A percentile compares a stretch with the other conserved stretches of the same genome.
These are phyloP conservation scores for Lepidocyrtoides sp. DNA, from an alignment of 2,888 invertebrate species.

Conservation along the genomic window DNA sequence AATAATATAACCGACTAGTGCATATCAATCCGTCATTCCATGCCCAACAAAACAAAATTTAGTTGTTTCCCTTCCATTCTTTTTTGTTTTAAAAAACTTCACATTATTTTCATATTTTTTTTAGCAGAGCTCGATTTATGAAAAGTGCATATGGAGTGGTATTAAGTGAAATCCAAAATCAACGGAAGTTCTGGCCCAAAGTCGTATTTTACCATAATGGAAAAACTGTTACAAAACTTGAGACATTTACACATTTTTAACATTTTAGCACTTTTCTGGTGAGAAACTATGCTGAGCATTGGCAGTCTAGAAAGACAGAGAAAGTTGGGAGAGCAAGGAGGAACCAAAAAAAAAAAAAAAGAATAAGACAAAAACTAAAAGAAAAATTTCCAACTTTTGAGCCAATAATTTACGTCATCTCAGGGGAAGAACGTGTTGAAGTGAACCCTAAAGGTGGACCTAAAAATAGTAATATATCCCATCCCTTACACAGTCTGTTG, in stretches of 20 bases:
- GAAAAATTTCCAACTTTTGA: constrained; percentile 49
- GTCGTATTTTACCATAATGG: constrained; percentile 7
- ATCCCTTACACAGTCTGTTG: too few relatives aligned
- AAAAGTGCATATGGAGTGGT: not conserved
- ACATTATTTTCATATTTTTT: not conserved
- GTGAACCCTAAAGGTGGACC: not conserved
- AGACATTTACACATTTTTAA: not conserved
- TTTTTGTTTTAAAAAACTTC: not conserved
- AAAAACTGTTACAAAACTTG: constrained; percentile 16
- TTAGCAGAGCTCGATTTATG: constrained; percentile 1
- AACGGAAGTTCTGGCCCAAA: constrained; percentile 1
- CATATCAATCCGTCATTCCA: constrained; percentile 9
- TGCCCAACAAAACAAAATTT: not conserved
- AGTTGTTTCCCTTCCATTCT: not conserved
- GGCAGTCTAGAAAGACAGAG: not conserved
- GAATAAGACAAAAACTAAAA: not conserved
- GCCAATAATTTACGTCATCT: constrained; percentile 54
- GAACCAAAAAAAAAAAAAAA: not conserved
- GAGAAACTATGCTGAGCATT: not conserved
- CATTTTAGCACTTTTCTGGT: not conserved
- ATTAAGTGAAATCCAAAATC: constrained; percentile 34
- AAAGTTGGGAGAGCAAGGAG: not conserved
- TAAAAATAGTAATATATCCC: too few relatives aligned
- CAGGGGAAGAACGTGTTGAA: constrained; percentile 6
- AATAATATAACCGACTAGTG: too few relatives aligned